Conservation (phyloP, 2,888 invertebrate species). For the Sminthurinus aureus region DNA sequence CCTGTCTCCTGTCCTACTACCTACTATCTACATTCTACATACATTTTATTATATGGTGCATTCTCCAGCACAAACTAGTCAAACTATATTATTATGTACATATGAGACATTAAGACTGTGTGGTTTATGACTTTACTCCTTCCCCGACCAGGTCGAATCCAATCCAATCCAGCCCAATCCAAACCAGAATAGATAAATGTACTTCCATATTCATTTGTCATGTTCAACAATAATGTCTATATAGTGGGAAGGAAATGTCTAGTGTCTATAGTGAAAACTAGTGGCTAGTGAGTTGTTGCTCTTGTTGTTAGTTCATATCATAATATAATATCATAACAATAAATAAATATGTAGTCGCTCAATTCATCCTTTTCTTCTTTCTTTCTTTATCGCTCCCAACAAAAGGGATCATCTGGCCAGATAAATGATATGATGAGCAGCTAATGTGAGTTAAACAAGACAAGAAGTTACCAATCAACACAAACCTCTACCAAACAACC, state of each 20-base stretch:
- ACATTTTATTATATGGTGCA: background rate
- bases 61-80: background rate
- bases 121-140: background rate
- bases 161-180: too few species aligned
- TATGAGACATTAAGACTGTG: background rate
- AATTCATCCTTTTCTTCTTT: background rate
- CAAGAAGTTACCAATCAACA: slow-evolving; percentile 12
- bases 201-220: background rate
- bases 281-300: background rate
- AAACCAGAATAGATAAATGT: too few species aligned
- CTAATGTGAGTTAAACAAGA: background rate
- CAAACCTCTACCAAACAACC: background rate
- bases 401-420: background rate
- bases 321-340: too few species aligned
- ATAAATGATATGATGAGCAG: background rate
- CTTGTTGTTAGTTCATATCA: too few species aligned
- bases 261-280: background rate
- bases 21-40: background rate
- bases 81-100: background rate
- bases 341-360: too few species aligned
- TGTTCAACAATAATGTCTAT: background rate
- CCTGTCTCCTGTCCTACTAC: too few species aligned
- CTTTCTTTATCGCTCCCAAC: background rate
- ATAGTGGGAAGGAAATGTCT: background rate
- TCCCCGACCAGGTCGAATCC: background rate